A percentile compares a stretch with the other conserved stretches of the same genome.
Conservation (phyloP, 2,888 invertebrate genomes). For the Alsophila aescularia region DNA sequence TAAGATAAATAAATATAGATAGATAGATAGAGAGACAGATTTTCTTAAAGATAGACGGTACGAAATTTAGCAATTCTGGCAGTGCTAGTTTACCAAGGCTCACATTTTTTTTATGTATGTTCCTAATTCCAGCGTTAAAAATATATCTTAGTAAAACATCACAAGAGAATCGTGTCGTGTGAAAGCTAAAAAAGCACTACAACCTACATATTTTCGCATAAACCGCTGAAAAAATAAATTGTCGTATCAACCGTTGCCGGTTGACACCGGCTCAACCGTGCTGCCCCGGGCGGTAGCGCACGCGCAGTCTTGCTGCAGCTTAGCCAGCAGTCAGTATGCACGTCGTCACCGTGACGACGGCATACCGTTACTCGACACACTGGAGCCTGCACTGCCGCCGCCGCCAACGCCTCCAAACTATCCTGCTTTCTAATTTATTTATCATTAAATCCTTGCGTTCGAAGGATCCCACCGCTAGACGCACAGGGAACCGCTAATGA, state of each 20-base stretch:
- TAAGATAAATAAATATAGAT: too few relatives aligned
- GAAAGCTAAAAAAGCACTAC: background rate
- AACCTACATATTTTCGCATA: background rate
- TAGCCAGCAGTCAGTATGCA: conserved; percentile 7
- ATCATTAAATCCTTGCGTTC: conserved; percentile 48
- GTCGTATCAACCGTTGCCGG: conserved; percentile 28
- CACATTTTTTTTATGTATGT: too few relatives aligned
- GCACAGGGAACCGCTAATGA: background rate
- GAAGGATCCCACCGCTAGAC: conserved; percentile 10
- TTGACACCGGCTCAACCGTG: background rate
- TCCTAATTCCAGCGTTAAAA: too few relatives aligned
- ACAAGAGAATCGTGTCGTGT: background rate
- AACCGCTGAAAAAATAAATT: conserved; percentile 6
- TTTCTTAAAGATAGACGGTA: too few relatives aligned
- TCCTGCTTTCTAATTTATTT: conserved; percentile 60
- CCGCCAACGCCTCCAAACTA: conserved; percentile 30
- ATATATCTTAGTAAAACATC: too few relatives aligned
- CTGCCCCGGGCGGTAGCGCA: conserved; percentile 35
- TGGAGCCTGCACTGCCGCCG: conserved; percentile 37
- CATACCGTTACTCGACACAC: conserved; percentile 78
- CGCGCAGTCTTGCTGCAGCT: conserved; percentile 38
- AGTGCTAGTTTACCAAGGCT: too few relatives aligned
- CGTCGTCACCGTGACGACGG: conserved; percentile 48
- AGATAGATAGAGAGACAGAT: too few relatives aligned
- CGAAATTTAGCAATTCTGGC: too few relatives aligned